A percentile compares a stretch with the other conserved stretches of the same genome.
These are phyloP conservation scores for Lates calcarifer DNA, from an alignment of 2,113 vertebrate genomes.

Conservation along the genomic window DNA sequence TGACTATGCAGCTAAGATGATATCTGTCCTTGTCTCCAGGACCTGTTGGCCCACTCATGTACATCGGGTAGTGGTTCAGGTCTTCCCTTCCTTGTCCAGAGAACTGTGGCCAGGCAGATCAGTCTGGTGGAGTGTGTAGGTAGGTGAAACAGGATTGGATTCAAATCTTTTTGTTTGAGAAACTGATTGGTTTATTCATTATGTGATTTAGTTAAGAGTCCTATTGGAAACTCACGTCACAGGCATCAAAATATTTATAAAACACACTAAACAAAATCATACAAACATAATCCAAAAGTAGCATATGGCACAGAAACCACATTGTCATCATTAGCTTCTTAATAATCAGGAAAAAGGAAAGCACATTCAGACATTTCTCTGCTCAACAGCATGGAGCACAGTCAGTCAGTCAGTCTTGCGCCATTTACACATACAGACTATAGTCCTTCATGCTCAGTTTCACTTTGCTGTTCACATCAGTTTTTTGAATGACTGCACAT, in stretches of 20 bases:
- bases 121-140: slow-evolving; percentile 97
- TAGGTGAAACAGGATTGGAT: slow-evolving; percentile 72
- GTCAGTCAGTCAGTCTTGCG: background rate
- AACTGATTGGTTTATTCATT: background rate
- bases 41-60: slow-evolving; percentile 96
- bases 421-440: background rate
- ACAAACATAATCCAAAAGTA: background rate
- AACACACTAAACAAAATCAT: background rate
- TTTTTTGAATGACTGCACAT: slow-evolving; percentile 17
- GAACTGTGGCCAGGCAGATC: slow-evolving; percentile 97
- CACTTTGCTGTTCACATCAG: background rate
- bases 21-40: slow-evolving; percentile 83
- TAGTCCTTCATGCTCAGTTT: background rate
- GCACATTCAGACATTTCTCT: background rate
- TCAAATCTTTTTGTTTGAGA: background rate
- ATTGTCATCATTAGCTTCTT: background rate
- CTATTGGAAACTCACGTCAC: background rate
- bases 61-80: slow-evolving; percentile 98
- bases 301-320: background rate
- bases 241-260: background rate
- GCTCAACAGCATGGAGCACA: background rate
- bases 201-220: slow-evolving; percentile 3
- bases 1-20: background rate
- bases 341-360: background rate
- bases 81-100: slow-evolving; percentile 97